Conservation (phyloP, 2,888 invertebrate species). For the Drosophila falleni region DNA sequence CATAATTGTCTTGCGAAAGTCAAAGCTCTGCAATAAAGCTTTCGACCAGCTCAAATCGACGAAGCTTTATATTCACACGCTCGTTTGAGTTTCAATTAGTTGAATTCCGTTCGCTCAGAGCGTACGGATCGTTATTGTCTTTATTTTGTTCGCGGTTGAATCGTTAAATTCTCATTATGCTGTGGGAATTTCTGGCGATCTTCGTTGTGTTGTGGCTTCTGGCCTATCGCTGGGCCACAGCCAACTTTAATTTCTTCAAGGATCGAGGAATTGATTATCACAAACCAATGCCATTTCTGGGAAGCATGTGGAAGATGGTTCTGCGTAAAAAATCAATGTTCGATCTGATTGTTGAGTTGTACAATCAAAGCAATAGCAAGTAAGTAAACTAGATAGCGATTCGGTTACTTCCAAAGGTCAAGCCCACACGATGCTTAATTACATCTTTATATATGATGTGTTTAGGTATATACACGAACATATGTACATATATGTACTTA, state of each 20-base stretch:
- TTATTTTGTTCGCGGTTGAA: not conserved
- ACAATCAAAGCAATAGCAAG: constrained; percentile 34
- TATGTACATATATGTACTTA: not conserved
- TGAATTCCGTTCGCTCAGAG: constrained; percentile 10
- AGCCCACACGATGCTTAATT: not conserved
- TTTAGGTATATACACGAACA: not conserved
- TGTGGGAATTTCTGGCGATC: constrained; percentile 36
- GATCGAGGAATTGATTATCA: constrained; percentile 65
- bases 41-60: not conserved
- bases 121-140: constrained; percentile 6
- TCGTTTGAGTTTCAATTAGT: constrained; percentile 8
- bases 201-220: constrained; percentile 47
- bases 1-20: not conserved
- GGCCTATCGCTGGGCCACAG: constrained; percentile 73
- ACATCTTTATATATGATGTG: not conserved
- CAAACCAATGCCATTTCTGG: constrained; percentile 39
- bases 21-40: constrained; percentile 14
- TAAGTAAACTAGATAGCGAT: constrained; percentile 22
- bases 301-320: constrained; percentile 44
- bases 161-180: constrained; percentile 26
- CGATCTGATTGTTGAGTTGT: constrained; percentile 40
- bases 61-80: constrained; percentile 1
- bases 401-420: not conserved
- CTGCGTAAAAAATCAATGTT: constrained; percentile 36
- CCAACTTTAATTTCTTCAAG: constrained; percentile 68